Conservation (phyloP, 2,113 vertebrate genomes). For the Chaetodon trifascialis region DNA sequence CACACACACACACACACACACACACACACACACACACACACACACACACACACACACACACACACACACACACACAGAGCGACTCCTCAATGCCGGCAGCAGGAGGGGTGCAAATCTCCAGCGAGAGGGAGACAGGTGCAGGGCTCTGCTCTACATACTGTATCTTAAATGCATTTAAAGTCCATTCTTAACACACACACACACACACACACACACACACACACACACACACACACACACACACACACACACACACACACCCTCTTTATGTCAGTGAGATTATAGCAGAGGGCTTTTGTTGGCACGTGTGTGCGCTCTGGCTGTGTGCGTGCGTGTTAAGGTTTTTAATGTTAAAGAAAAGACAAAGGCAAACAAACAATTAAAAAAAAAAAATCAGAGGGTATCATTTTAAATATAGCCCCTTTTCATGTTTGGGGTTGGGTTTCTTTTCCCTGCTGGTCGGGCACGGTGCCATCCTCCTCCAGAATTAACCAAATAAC, state of each 20-base stretch:
- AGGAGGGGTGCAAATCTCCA: slow-evolving; percentile 71
- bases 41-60: slow-evolving; percentile 21
- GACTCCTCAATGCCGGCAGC: slow-evolving; percentile 59
- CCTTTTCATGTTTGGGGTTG: slow-evolving; percentile 3
- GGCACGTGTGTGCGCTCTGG: slow-evolving; percentile 9
- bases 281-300: slow-evolving; percentile 57
- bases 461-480: slow-evolving; percentile 75
- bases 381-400: neutral
- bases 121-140: slow-evolving; percentile 80
- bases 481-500: slow-evolving; percentile 77
- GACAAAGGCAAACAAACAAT: neutral
- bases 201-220: slow-evolving; percentile 21
- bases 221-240: neutral
- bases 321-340: slow-evolving; percentile 6
- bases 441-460: neutral
- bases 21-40: slow-evolving; percentile 19
- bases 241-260: neutral
- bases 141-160: slow-evolving; percentile 67
- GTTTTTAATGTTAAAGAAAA: slow-evolving; percentile 25
- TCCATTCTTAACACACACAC: slow-evolving; percentile 49
- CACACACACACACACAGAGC: slow-evolving; percentile 16
- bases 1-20: slow-evolving; percentile 39
- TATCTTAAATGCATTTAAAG: slow-evolving; percentile 73
- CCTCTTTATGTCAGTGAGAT: slow-evolving; percentile 61
- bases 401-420: slow-evolving; percentile 9